Percentiles rank a stretch among this genome's conserved stretches.
Conservation (phyloP, 2,888 invertebrate genomes). For the Leistus spinibarbis region DNA sequence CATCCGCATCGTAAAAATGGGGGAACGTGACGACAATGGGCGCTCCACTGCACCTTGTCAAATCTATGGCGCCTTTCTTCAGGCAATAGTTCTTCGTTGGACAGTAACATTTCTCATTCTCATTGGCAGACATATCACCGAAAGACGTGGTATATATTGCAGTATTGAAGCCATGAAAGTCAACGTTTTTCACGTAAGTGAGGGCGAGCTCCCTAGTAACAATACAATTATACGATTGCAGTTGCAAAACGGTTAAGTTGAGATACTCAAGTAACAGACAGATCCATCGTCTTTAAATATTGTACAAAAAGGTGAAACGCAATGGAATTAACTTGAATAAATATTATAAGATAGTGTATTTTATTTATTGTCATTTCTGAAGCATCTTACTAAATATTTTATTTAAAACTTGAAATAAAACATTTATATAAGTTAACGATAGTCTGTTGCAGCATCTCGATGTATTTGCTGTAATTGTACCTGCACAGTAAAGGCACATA, state of each 20-base stretch:
- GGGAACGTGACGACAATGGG: constrained; percentile 75
- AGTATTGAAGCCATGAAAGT: constrained; percentile 14
- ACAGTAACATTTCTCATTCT: constrained; percentile 57
- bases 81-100: constrained; percentile 64
- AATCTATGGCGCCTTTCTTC: constrained; percentile 68
- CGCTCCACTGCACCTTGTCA: constrained; percentile 64
- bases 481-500: constrained; percentile 32
- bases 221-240: background rate
- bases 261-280: background rate
- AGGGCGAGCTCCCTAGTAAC: constrained; percentile 15
- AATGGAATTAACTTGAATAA: too few relatives aligned
- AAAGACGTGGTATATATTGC: constrained; percentile 67
- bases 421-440: too few relatives aligned
- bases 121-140: constrained; percentile 64
- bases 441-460: background rate
- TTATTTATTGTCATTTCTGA: background rate
- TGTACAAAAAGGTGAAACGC: too few relatives aligned
- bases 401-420: too few relatives aligned
- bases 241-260: background rate
- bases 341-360: background rate
- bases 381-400: too few relatives aligned
- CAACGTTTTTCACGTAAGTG: constrained; percentile 9
- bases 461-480: background rate
- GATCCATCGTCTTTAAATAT: too few relatives aligned
- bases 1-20: constrained; percentile 68